Base-by-base conservation (phyloP, 2,113 vertebrate species). In the Mormoops blainvillei region DNA sequence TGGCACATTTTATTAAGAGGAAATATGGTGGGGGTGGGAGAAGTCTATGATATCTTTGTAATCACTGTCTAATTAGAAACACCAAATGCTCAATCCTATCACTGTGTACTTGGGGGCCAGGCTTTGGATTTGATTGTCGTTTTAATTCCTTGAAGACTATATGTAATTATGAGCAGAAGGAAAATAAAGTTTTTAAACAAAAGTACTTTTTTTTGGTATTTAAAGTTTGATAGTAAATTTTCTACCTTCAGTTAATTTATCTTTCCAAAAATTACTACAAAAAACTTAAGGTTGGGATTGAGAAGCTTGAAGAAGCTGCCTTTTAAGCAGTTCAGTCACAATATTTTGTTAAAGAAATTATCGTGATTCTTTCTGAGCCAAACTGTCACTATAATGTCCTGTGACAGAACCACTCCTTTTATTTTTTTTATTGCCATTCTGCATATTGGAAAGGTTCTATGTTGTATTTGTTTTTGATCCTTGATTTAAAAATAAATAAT, bases 401-500 rank as follows among this genome's bases (percentile, higher is more conserved):
- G 80, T 96, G 96, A 97, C 96, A 87, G 96, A 89, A 67, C 76
- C 92, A 87, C 84, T 92, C 58, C 93, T 84, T 80, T 74, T 90
- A 83, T 92, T 77, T 61, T 12, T 26, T 28, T 61, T 61, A 61
- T 28, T 94, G 87, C 92, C 89, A 82, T 97, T 98, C 98, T 98
- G 85, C 97, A 89, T 97, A 98, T 98, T 98, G 97, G 98, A 98
- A 98, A 98, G 95, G 97, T 96, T 98, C 98, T 98, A 94, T 98
- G 97, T 98, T 99, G 97, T 98, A 98, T 98, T 96, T 98, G 73
- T 98, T 98, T 98, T 98, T 98, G 97, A 98, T 97, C 97, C 98
- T 97, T 98, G 98, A 98, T 98, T 4, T 76, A 56, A 65, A 84
- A 97, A 97, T 86, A 97, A 96, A 95, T 98, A 98, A 98, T 98